Evolutionary conservation across 2,113 vertebrate genomes (phyloP), one percentile per base, ranked within the genome.

Genomic region (Poeciliopsis occidentalis): DNA sequence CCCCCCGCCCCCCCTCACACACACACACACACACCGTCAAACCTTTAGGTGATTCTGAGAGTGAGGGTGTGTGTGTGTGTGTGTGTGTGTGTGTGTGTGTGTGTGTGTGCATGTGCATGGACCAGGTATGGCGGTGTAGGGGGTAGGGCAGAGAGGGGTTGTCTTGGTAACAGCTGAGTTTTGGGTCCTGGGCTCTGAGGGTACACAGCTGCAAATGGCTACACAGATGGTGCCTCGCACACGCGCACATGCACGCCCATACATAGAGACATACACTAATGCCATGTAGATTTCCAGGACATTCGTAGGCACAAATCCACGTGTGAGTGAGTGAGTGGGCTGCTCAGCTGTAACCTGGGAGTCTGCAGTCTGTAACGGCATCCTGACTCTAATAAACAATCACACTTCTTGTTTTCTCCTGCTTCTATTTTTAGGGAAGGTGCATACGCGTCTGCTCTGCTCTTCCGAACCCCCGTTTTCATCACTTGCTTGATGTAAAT

Each of bases 131-230:
- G 80, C 12, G 54, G 71, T 79, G 73, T 85, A 67, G 79, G 51
- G 67, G 34, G 34, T 10, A 37, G 34, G 34, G 0, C 10, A 11
- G 10, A 11, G 69, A 78, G 60, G 72, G 75, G 77, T 85, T 87
- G 81, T 91, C 85, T 85, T 87, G 86, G 82, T 84, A 89, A 87
- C 89, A 92, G 89, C 89, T 90, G 86, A 88, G 79, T 78, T 88
- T 92, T 77, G 67, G 86, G 83, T 88, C 85, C 82, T 73, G 34
- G 76, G 80, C 85, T 88, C 80, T 47, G 64, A 87, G 85, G 86
- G 86, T 85, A 76, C 81, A n/a, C 89, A 89, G 85, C 87, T 91
- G 90, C 87, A 88, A 82, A 88, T 76, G 84, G 79, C 69, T 79
- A 81, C 84, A 79, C 90, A 91, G 90, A 91, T 91, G 90, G 90